Conservation (phyloP, 2,113 vertebrate genomes). For the Geococcyx californianus region DNA sequence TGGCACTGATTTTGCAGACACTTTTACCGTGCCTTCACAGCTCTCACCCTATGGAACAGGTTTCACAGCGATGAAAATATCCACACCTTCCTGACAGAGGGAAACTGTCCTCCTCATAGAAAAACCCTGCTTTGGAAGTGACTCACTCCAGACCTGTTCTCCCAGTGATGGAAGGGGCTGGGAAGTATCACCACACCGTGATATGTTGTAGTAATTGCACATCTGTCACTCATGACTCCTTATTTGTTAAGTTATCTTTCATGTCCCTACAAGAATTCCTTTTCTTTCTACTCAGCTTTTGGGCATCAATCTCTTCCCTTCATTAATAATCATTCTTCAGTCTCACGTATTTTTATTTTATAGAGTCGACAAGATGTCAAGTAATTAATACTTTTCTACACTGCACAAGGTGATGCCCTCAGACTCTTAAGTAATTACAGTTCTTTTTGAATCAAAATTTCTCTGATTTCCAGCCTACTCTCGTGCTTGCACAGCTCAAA, state of each 20-base stretch:
- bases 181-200: neutral
- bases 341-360: neutral
- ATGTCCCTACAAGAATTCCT: neutral
- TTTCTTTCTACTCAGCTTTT: neutral
- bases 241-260: neutral
- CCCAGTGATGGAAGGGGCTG: neutral
- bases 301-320: neutral
- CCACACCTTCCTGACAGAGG: neutral
- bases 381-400: neutral
- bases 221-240: neutral
- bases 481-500: neutral
- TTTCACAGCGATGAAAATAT: neutral
- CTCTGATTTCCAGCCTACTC: neutral
- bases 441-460: neutral
- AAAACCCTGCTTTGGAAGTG: neutral
- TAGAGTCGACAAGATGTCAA: neutral
- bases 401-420: neutral
- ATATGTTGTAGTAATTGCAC: neutral
- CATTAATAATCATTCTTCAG: neutral
- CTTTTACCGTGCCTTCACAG: neutral
- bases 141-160: neutral
- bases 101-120: neutral
- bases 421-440: neutral
- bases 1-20: neutral
- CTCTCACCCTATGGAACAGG: neutral